Conservation (phyloP, 2,888 invertebrate species). For the Euzophera pinguis region DNA sequence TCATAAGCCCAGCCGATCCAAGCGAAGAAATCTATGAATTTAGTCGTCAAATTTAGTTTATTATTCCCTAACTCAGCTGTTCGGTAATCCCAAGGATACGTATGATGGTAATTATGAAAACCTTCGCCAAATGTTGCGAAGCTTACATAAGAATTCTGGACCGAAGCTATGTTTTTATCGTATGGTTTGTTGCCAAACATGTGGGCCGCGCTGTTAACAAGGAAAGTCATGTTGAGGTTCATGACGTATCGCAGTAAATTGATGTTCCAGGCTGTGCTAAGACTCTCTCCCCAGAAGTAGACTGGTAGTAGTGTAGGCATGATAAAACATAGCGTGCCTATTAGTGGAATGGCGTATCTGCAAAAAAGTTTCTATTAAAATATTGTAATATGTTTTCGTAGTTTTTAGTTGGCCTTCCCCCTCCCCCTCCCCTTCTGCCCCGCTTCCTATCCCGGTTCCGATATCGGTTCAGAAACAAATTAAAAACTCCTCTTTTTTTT, state of each 20-base stretch:
- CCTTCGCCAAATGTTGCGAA: conserved; percentile 43
- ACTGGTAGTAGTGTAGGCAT: conserved; percentile 73
- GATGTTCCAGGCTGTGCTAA: conserved; percentile 48
- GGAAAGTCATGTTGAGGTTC: conserved; percentile 77
- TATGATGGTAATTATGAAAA: conserved; percentile 52
- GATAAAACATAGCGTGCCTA: conserved; percentile 70
- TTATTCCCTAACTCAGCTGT: conserved; percentile 40
- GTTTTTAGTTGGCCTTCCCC: too few relatives aligned
- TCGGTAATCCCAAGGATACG: conserved; percentile 49
- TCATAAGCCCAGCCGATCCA: conserved; percentile 55
- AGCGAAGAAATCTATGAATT: conserved; percentile 49
- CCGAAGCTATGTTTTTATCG: conserved; percentile 46
- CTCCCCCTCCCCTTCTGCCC: too few relatives aligned
- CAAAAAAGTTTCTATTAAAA: conserved; percentile 19
- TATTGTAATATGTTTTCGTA: neutral
- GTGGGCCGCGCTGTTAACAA: conserved; percentile 84
- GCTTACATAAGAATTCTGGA: conserved; percentile 32
- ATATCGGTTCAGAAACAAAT: too few relatives aligned
- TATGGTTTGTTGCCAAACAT: conserved; percentile 64
- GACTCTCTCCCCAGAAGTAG: conserved; percentile 78
- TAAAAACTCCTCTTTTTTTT: too few relatives aligned
- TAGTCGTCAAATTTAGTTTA: conserved; percentile 33
- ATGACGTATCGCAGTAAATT: conserved; percentile 74
- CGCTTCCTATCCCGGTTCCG: too few relatives aligned
- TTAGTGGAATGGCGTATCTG: conserved; percentile 81